Evolutionary conservation across 2,888 invertebrate genomes (phyloP).

Genomic region (Athripsodes cinereus): DNA sequence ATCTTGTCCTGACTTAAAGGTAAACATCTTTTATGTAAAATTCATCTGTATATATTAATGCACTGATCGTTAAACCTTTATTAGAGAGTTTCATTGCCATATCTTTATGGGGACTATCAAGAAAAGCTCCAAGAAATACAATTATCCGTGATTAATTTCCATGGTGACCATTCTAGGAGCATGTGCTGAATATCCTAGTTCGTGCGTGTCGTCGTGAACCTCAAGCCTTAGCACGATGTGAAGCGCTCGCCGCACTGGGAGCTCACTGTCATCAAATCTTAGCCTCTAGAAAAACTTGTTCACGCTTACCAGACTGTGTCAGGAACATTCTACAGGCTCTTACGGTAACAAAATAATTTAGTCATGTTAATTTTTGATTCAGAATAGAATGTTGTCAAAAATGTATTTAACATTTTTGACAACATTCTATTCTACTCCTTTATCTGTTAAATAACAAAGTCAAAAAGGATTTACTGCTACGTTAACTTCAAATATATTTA

Average conservation of each 20-base stretch:
- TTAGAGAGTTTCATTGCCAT: no score
- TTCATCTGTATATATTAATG: no score
- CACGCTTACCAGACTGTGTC: slow-evolving; percentile 42
- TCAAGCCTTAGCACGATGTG: slow-evolving; percentile 79
- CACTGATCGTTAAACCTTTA: no score
- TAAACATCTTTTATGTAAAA: no score
- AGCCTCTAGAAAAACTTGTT: slow-evolving; percentile 34
- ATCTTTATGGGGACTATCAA: no score
- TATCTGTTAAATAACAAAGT: no score
- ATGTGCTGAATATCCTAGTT: slow-evolving; percentile 79
- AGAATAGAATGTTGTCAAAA: not conserved
- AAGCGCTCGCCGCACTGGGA: slow-evolving; percentile 81
- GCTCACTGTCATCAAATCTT: slow-evolving; percentile 44
- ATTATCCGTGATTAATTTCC: no score
- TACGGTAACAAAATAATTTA: slow-evolving; percentile 36
- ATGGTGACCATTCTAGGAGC: slow-evolving; percentile 55
- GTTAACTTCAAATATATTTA: no score
- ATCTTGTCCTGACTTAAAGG: slow-evolving; percentile 73
- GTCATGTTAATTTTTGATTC: not conserved
- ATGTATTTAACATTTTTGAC: not conserved
- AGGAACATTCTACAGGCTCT: slow-evolving; percentile 48
- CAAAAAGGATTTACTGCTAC: no score
- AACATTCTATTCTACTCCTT: no score
- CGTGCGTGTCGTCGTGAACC: slow-evolving; percentile 86
- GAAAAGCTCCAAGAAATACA: no score